Evolutionary conservation across 2,113 vertebrate species (phyloP), one percentile per base, ranked within the genome.

Genomic region (Colaptes auratus): DNA sequence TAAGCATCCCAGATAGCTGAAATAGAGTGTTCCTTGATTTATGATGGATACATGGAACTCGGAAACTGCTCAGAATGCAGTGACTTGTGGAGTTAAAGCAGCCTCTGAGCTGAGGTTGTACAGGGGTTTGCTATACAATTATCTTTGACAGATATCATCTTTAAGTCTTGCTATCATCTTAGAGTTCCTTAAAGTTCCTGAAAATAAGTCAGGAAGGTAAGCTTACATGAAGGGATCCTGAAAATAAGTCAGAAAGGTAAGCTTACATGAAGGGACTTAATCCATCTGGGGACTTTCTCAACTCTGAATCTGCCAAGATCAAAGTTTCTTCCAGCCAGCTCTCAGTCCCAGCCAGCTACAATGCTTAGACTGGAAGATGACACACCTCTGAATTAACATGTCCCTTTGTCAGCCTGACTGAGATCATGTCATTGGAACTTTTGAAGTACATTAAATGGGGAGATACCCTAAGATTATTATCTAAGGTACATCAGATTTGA

Each of bases 81-180:
- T 60, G 46, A 59, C 6, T 91, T 80, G 15, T 83, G 67, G 67
- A 35, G 60, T 12, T 56, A 35, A 91, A 86, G 30, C 20, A 69
- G 86, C 69, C 80, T 27, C 65, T 56, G 73, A 58, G 52, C 73
- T 2, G 15, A 64, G 65, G 56, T 2, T 71, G 28, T 16, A 24
- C 64, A 56, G 46, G 60, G 72, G 64, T 77, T 88, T 81, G 79
- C 86, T 36, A 82, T 48, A 59, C 53, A 50, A 86, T 94, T 67
- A 53, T 78, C 88, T 78, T 82, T 94, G 90, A 72, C 86, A 92
- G 80, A 23, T 80, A 24, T 36, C 93, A 94, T 88, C 86, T 88
- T 36, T 10, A 15, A 66, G 33, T 65, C 19, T 90, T 60, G 20
- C 44, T 18, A 88, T 48, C 82, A 92, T 39, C 69, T 91, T 55